Base-by-base conservation (phyloP, 2,113 vertebrate species). In the Anarhynchus alexandrinus region DNA sequence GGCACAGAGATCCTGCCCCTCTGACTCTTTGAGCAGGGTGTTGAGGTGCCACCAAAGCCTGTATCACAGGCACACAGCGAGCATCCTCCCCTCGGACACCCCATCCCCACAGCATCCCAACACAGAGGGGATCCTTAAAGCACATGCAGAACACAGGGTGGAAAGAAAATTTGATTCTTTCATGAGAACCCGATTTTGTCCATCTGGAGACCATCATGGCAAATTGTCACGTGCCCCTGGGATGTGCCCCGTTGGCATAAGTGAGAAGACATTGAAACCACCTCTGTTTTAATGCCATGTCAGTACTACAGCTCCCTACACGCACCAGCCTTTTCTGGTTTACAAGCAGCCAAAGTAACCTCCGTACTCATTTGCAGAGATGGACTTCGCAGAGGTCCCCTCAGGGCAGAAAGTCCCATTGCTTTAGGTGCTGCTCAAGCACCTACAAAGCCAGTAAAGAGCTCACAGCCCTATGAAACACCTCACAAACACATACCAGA, bases 51-150 rank as follows among this genome's bases (percentile, higher is more conserved):
- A 36, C 49, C 58, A 58, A 26, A 36, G 4, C 42, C 40, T 8
- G 17, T 55, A 15, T 20, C 72, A 57, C 0, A 1, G 36, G 16
- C 61, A 62, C 45, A 69, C 4, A 40, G n/a, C 0, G 0, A 92
- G 40, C 11, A 1, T 7, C 15, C 4, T 74, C 25, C 52, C 45
- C 15, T 27, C 27, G 27, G 7, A 69, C 30, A 34, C 34, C 32
- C 52, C 32, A 36, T 70, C 22, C n/a, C 38, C 40, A 29, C 2
- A 2, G n/a, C 52, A 81, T 15, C 47, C 86, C 84, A 71, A 30
- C 21, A 36, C 8, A 65, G 57, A 70, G 27, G 52, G 36, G 23
- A 36, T 67, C 62, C 59, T 51, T 52, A 62, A 43, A 52, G 25
- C 34, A 25, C 3, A 19, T 8, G 36, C 20, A 81, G 29, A 59